Base-by-base conservation (phyloP, 2,113 vertebrate species). In the Neodontobutis hainanensis region DNA sequence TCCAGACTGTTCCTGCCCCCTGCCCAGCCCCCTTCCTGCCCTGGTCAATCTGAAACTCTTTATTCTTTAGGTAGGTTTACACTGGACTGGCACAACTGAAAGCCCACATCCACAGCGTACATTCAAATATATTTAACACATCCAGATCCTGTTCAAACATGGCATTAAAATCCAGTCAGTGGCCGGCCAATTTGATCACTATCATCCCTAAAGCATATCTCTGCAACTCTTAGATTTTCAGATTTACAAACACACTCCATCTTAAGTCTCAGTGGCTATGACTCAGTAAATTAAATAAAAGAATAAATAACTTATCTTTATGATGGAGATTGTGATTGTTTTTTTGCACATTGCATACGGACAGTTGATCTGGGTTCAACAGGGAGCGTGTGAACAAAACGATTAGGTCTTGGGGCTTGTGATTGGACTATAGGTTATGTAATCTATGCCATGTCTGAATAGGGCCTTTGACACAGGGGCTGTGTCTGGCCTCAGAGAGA, bases 61-160 rank as follows among this genome's bases (percentile, higher is more conserved):
- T 70, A 50, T 66, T 72, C 68, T 61, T 61, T 87, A 70, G 76
- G 90, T 91, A 88, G 87, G 50, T 80, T 85, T 85, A 66, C 90
- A 91, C 90, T 91, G 90, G 88, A 90, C 73, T 44, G 46, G 42
- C 69, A 72, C 48, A 12, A 53, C 69, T 49, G 35, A 68, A 55
- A 64, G 53, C 61, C 61, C 61, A 11, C 42, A 51, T 5, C 46
- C 51, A 63, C 15, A 61, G 38, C 46, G 71, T 16, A 70, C 57
- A 62, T 61, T 64, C 45, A 61, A 38, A 70, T 14, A 67, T 19
- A 75, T 55, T 46, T 2, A 27, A 45, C 11, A 49, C 40, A 60
- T 15, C 4, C 8, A 15, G 12, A 34, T 34, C 35, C 34, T 38
- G 52, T 38, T 55, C 51, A 55, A 12, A 36, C 51, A 5, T 15